Evolutionary conservation across 2,797 vertebrate genomes (phyloP), one percentile per base, ranked within the genome.

Genomic region (Pseudotriccus pelzelni): DNA sequence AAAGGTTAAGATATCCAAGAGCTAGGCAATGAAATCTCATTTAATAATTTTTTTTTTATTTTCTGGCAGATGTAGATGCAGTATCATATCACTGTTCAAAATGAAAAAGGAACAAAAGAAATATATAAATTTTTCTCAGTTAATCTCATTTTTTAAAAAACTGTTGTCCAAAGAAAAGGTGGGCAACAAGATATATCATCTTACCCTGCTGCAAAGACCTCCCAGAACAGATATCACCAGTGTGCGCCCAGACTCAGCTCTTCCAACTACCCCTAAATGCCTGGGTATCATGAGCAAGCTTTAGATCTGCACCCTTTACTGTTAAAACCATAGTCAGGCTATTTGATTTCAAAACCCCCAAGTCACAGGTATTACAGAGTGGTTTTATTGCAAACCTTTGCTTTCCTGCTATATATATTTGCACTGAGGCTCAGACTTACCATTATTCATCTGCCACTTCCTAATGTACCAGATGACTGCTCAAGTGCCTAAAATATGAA

Each of bases 361-460:
- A 68, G 47, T 80, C 63, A 90, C 50, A 73, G 74, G 76, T 82
- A 84, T 41, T 69, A 58, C n/a, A 75, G 41, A 80, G 17, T 78
- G 60, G 23, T 91, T 87, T 91, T 60, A 46, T 25, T 79, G 52
- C 63, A 80, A 79, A 85, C 55, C 47, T 92, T 84, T 91, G 55
- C 47, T 89, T 92, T 89, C 39, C 58, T 12, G 14, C 76, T 89
- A 12, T n/a, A 43, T 28, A 41, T 11, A 53, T 64, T 80, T 79
- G 36, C 62, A 79, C 32, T 1, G 4, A 82, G 77, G 62, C 52
- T 92, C 72, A 56, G 89, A 67, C 12, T 90, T 22, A 14, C 6
- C 21, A 15, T 85, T 76, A 79, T 84, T 82, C 69, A 47, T 80
- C 81, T 83, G 56, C 41, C 37, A 36, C 24, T 83, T 69, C 56